These are phyloP conservation scores for Marisa cornuarietis DNA, from an alignment of 1,140 invertebrate species.

Conservation along the genomic window DNA sequence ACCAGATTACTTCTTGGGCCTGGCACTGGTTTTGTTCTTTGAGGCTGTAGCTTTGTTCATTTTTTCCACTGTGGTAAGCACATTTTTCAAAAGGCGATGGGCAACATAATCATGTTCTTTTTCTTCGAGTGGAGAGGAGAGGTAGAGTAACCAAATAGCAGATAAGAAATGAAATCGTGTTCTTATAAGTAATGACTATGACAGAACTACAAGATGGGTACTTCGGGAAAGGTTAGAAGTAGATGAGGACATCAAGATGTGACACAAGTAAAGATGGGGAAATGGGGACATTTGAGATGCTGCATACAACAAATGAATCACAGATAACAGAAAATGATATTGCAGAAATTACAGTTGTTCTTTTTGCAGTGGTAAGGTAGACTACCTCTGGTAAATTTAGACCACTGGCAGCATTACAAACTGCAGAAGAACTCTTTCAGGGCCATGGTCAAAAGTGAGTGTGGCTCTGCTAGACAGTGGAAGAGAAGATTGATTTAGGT, in stretches of 20 bases:
- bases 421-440: neutral
- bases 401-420: neutral
- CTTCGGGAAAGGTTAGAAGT: neutral
- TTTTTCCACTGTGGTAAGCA: slow-evolving; percentile 40
- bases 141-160: no score
- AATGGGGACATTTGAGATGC: no score
- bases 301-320: no score
- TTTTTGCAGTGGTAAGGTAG: no score
- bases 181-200: no score
- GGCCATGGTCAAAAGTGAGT: no score
- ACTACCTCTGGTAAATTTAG: neutral
- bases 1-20: slow-evolving; percentile 44
- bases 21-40: slow-evolving; percentile 42
- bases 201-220: no score
- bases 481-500: neutral
- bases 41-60: slow-evolving; percentile 39
- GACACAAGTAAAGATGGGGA: neutral
- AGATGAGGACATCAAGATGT: no score
- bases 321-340: no score
- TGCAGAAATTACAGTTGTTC: no score
- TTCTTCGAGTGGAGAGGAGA: neutral
- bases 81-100: no score
- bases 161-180: no score
- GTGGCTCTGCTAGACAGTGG: neutral
- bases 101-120: neutral